phyloP scores from a whole-genome alignment of 2,888 invertebrate species.

The Cetonia aurata region DNA sequence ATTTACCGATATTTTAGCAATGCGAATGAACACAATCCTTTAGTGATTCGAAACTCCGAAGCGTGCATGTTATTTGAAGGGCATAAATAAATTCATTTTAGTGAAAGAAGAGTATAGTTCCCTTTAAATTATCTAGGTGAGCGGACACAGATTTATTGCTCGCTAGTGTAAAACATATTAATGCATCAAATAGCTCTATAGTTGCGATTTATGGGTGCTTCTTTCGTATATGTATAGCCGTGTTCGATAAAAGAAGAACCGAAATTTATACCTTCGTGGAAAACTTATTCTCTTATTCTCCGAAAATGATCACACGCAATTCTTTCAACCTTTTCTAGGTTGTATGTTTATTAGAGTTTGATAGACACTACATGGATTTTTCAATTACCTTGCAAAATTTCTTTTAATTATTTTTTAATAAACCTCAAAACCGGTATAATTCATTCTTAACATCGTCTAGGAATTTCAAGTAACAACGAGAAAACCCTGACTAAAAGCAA shows the following conservation, averaged over 20 bases:
- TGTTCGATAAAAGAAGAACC: not conserved
- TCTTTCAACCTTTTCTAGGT: too few relatives aligned
- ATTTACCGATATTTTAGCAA: too few relatives aligned
- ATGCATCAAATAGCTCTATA: conserved; percentile 23
- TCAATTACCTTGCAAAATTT: too few relatives aligned
- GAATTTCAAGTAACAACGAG: not conserved
- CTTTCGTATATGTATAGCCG: conserved; percentile 1
- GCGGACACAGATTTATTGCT: conserved; percentile 10
- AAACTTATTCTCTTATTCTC: not conserved
- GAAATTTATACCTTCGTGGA: not conserved
- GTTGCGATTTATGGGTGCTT: conserved; percentile 13
- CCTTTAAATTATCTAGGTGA: not conserved
- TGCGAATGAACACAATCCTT: too few relatives aligned
- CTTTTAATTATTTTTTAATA: too few relatives aligned
- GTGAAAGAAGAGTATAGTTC: not conserved
- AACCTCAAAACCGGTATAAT: too few relatives aligned
- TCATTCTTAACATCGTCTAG: too few relatives aligned
- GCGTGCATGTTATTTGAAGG: not conserved
- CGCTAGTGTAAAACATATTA: conserved; percentile 12
- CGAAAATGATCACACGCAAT: too few relatives aligned
- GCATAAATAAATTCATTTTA: not conserved
- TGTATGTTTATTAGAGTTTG: too few relatives aligned
- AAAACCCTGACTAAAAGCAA: not conserved
- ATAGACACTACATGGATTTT: too few relatives aligned
- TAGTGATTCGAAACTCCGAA: too few relatives aligned